These are phyloP conservation scores for Daubentonia madagascariensis DNA, from an alignment of 2,113 vertebrate species.

Conservation along the genomic window DNA sequence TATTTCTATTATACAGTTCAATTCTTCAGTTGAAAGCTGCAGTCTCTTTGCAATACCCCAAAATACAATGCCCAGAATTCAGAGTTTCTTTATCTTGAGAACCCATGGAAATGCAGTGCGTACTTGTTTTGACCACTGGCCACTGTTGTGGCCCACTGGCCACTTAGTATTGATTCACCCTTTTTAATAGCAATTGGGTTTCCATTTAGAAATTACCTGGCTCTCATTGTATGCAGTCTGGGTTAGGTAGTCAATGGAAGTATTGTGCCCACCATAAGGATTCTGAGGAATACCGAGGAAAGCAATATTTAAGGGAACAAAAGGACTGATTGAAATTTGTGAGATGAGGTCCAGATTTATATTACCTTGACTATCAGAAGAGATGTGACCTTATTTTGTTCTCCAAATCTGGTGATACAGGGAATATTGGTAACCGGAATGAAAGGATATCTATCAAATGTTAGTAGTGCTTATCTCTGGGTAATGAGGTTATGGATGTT, in stretches of 20 bases:
- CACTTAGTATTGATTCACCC: neutral
- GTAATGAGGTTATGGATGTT: neutral
- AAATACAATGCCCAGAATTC: constrained; percentile 13
- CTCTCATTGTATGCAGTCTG: neutral
- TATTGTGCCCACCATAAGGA: neutral
- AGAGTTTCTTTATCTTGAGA: neutral
- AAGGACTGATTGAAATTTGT: neutral
- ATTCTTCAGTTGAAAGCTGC: neutral
- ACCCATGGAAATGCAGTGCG: neutral
- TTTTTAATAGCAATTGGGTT: neutral
- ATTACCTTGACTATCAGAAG: neutral
- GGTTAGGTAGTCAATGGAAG: neutral
- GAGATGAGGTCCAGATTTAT: neutral
- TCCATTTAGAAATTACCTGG: constrained; percentile 12
- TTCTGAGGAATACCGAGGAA: neutral
- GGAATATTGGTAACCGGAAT: neutral
- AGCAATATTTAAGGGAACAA: neutral
- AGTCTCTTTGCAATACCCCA: neutral
- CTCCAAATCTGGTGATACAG: neutral
- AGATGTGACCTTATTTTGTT: neutral
- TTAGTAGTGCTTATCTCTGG: neutral
- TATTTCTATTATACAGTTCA: neutral
- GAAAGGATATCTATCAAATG: neutral
- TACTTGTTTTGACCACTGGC: neutral
- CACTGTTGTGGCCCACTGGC: neutral